phyloP scores from a whole-genome alignment of 2,113 vertebrate species.

The Lontra canadensis region DNA sequence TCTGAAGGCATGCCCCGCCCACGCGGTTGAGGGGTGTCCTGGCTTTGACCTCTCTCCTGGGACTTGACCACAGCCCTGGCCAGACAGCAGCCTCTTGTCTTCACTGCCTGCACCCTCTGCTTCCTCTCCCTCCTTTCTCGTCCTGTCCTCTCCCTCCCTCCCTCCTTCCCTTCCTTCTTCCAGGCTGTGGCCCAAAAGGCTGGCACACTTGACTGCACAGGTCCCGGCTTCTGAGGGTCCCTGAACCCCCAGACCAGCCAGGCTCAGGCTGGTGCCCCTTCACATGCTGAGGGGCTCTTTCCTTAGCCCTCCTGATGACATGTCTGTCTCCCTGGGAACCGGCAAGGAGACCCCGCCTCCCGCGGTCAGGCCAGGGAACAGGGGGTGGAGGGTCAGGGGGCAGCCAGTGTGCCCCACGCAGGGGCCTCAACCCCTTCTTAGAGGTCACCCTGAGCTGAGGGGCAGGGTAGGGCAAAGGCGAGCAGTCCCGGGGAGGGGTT shows the following conservation, averaged over 20 bases:
- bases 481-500: background rate
- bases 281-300: background rate
- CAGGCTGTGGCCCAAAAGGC: background rate
- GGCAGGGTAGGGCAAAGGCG: background rate
- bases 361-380: background rate
- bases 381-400: too few species aligned
- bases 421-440: background rate
- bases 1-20: background rate
- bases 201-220: background rate
- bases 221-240: rapidly evolving
- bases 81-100: rapidly evolving
- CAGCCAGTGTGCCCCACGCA: background rate
- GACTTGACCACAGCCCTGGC: background rate
- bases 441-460: background rate
- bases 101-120: rapidly evolving
- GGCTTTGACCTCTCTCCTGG: background rate
- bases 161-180: too few species aligned
- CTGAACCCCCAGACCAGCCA: background rate
- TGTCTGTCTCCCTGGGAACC: background rate
- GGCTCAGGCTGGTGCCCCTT: background rate
- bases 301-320: background rate
- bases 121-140: too few species aligned
- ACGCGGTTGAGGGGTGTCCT: background rate
- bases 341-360: background rate
- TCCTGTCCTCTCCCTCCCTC: background rate